Base-by-base conservation (phyloP, 2,888 invertebrate species). In the Drosophila mercatorum region DNA sequence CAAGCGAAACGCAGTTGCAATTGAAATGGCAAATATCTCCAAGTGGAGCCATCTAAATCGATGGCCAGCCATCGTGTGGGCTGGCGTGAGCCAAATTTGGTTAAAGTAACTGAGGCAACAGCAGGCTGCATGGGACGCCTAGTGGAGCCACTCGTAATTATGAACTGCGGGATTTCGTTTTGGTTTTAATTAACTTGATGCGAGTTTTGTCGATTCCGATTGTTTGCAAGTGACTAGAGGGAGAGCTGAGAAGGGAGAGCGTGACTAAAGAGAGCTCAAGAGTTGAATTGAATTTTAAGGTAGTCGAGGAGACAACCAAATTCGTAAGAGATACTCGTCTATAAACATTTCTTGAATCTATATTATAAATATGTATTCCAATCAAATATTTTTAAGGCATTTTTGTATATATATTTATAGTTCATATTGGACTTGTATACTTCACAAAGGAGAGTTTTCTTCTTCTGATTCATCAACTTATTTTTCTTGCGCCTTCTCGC, bases 21-120 rank as follows among this genome's bases (percentile, higher is more conserved):
- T 36, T 74, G 31, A 56, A 60, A 43, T 40, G 46, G 36, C 38
- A 22, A 52, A 56, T 59, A 31, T 41, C 49, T 38, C 40, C 36
- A 53, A 53, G 8, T 38, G 52, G 52, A 53, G 36, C 36, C 52
- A 36, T 12, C 52, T 2, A 14, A 36, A 53, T 38, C 52, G 52
- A 38, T 38, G 8, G 22, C 34, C 14, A 1, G 0, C 17, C 11
- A 12, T 17, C 17, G 1, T n/a, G 2, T 12, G 47, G 10, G n/a
- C 0, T 17, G 47, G 8, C 8, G 4, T 28, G 28, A 14, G 10
- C 5, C 0, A 7, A 36, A 52, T 36, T 12, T 12, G 52, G 52
- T 36, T 22, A 17, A 51, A 51, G 51, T 51, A 17, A 52, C 36
- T 36, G 26, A 17, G 26, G 44, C 10, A 14, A 6, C 2, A 5